These are phyloP conservation scores for Acromyrmex echinatior DNA, from an alignment of 1,140 invertebrate genomes.

Conservation along the genomic window DNA sequence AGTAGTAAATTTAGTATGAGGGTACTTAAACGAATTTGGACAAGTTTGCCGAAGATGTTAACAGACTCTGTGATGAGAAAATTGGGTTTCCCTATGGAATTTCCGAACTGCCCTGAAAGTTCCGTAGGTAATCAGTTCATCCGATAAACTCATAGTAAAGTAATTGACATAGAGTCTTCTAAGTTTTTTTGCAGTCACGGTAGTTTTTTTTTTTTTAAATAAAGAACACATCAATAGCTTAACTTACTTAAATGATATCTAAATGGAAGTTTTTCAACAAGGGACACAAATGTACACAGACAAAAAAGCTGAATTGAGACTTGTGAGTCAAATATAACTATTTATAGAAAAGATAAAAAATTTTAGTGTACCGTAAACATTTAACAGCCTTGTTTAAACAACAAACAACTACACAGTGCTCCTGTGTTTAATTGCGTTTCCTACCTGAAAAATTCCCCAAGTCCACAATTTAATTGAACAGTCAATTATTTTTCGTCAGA, in stretches of 20 bases:
- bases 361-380: too few relatives aligned
- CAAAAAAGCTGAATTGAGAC: too few relatives aligned
- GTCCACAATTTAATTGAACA: not conserved
- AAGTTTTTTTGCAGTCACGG: not conserved
- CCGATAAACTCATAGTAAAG: not conserved
- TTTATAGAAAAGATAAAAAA: too few relatives aligned
- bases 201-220: too few relatives aligned
- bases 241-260: too few relatives aligned
- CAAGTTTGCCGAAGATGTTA: not conserved
- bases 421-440: too few relatives aligned
- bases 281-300: too few relatives aligned
- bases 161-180: not conserved
- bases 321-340: too few relatives aligned
- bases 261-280: too few relatives aligned
- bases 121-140: not conserved
- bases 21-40: not conserved
- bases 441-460: not conserved
- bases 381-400: too few relatives aligned
- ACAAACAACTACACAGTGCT: too few relatives aligned
- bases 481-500: not conserved
- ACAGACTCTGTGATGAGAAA: constrained; percentile 10
- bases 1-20: not conserved
- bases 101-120: constrained; percentile 19
- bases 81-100: constrained; percentile 8
- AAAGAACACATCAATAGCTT: not conserved